Conservation (phyloP, 2,113 vertebrate genomes). For the Scortum barcoo region DNA sequence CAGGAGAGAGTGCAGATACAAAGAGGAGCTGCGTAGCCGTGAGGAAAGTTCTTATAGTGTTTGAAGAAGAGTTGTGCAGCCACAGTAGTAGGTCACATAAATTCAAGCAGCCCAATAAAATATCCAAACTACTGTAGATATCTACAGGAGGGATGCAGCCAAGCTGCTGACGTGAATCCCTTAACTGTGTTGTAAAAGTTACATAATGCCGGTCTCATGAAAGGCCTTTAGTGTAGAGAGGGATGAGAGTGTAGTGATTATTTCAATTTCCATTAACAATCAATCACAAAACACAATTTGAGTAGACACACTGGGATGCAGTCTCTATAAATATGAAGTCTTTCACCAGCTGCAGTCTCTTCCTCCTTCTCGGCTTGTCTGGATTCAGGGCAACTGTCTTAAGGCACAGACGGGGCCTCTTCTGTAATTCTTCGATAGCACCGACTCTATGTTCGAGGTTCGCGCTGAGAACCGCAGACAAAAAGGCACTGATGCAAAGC, state of each 20-base stretch:
- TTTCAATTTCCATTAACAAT: slow-evolving; percentile 28
- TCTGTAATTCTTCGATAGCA: slow-evolving; percentile 23
- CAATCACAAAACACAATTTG: slow-evolving; percentile 20
- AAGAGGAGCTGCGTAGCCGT: slow-evolving; percentile 12
- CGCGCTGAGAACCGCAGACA: neutral
- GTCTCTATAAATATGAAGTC: slow-evolving; percentile 6
- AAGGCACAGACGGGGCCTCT: slow-evolving; percentile 42
- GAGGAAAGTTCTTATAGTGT: neutral
- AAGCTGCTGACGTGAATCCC: neutral
- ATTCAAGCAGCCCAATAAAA: slow-evolving; percentile 40
- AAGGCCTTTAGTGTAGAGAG: neutral
- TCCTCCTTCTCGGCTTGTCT: slow-evolving; percentile 2
- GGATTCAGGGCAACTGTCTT: neutral
- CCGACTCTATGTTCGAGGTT: neutral
- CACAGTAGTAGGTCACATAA: slow-evolving; percentile 64
- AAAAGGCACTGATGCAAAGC: slow-evolving; percentile 50
- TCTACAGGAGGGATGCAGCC: slow-evolving; percentile 3
- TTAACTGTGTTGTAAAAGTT: slow-evolving; percentile 30
- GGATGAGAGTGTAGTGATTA: slow-evolving; percentile 21
- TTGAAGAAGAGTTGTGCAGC: slow-evolving; percentile 22
- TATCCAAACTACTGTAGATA: neutral
- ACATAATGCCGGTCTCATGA: slow-evolving; percentile 10
- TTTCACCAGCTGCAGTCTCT: slow-evolving; percentile 27
- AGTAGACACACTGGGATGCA: neutral
- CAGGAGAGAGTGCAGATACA: slow-evolving; percentile 29